These are phyloP conservation scores for Lysandra bellargus DNA, from an alignment of 2,888 invertebrate species.

Conservation along the genomic window DNA sequence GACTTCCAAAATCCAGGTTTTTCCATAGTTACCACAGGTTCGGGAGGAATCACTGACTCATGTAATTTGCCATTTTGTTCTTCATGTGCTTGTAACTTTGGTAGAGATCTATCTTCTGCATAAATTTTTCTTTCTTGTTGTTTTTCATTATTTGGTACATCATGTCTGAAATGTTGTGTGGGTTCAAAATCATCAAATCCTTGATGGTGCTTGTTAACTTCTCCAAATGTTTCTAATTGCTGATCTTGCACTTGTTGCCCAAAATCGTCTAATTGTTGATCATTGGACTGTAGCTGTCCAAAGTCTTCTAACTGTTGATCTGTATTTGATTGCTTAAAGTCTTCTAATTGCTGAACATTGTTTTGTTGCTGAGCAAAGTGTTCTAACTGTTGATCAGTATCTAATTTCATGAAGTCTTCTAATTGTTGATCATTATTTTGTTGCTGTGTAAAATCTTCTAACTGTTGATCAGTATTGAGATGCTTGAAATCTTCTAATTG, in stretches of 20 bases:
- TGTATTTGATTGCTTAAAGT: constrained; percentile 39
- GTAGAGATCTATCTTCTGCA: constrained; percentile 31
- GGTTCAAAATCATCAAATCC: constrained; percentile 20
- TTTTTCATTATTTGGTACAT: not conserved
- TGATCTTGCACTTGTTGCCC: constrained; percentile 28
- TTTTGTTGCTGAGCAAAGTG: constrained; percentile 34
- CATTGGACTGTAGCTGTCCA: constrained; percentile 26
- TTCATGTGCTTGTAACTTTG: constrained; percentile 35
- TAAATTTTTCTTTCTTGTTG: not conserved
- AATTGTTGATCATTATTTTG: constrained; percentile 39
- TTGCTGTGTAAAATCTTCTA: constrained; percentile 32
- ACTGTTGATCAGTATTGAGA: not conserved
- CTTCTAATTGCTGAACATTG: constrained; percentile 41
- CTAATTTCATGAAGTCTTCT: not conserved
- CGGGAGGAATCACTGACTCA: constrained; percentile 45
- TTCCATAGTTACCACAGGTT: constrained; percentile 49
- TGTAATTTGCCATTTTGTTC: constrained; percentile 34
- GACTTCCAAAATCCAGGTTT: constrained; percentile 80
- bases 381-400: constrained; percentile 15
- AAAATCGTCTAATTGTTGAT: constrained; percentile 34
- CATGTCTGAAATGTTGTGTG: not conserved
- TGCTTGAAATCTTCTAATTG: constrained; percentile 41
- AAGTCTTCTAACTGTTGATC: constrained; percentile 42
- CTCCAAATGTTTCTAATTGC: constrained; percentile 33
- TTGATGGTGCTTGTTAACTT: not conserved